These are phyloP conservation scores for Elanoides forficatus DNA, from an alignment of 2,113 vertebrate genomes.

Conservation along the genomic window DNA sequence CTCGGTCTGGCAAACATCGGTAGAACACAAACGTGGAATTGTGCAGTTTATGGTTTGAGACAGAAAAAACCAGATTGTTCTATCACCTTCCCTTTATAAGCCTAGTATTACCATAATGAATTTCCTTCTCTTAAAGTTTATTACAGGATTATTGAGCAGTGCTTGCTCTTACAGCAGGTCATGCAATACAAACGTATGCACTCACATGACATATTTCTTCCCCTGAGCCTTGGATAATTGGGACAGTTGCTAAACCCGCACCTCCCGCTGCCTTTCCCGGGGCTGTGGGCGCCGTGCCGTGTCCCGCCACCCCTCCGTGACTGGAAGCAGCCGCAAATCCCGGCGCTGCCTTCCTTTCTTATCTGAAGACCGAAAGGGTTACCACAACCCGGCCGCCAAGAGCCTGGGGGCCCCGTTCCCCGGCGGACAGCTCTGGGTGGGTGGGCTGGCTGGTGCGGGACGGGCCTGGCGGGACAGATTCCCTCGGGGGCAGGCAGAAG, in stretches of 20 bases:
- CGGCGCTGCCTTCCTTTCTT: too few relatives aligned
- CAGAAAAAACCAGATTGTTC: neutral
- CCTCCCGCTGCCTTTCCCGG: neutral
- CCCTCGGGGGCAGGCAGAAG: too few relatives aligned
- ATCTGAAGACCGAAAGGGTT: accelerated
- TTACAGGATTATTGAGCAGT: neutral
- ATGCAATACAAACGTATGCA: accelerated
- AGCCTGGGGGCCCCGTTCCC: too few relatives aligned
- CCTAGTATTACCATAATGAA: accelerated
- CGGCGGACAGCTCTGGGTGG: too few relatives aligned
- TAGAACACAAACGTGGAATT: accelerated
- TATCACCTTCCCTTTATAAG: neutral
- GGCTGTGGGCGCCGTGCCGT: accelerated
- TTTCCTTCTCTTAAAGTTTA: neutral
- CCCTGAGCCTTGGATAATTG: neutral
- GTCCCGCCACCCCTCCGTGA: too few relatives aligned
- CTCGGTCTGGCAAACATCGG: neutral
- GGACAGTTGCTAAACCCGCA: neutral
- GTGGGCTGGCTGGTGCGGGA: too few relatives aligned
- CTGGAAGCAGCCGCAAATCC: neutral
- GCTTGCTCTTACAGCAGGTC: neutral
- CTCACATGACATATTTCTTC: too few relatives aligned
- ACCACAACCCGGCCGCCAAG: neutral
- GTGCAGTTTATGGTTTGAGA: neutral
- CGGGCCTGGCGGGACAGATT: too few relatives aligned